These are phyloP conservation scores for Melanerpes aurifrons DNA, from an alignment of 2,113 vertebrate genomes.

Conservation along the genomic window DNA sequence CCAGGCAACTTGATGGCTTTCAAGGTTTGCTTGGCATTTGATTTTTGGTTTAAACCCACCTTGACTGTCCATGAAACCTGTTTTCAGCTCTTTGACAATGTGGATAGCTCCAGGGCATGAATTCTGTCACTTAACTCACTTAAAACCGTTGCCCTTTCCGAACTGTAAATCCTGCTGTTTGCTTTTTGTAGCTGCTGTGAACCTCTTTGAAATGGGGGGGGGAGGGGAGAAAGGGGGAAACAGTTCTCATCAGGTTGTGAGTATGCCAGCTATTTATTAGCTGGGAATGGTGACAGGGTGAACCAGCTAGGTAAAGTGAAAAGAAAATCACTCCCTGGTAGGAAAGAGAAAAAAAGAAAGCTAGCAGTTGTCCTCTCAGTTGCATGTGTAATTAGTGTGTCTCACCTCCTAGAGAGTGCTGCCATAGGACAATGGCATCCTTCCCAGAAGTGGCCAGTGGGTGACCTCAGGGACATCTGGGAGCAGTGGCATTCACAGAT, in stretches of 20 bases:
- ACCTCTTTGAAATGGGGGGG: neutral
- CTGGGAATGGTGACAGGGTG: neutral
- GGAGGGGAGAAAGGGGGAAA: neutral
- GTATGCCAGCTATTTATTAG: rapidly evolving
- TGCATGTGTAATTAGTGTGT: neutral
- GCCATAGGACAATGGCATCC: neutral
- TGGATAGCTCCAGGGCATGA: neutral
- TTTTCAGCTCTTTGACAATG: neutral
- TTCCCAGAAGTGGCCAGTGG: neutral
- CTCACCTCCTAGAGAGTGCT: neutral
- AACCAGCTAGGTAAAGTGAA: neutral
- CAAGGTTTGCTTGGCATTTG: neutral
- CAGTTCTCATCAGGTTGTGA: neutral
- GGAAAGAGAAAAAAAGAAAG: neutral
- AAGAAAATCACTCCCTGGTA: neutral
- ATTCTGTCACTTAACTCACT: neutral
- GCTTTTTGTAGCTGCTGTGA: conserved; percentile 15
- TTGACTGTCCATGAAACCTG: rapidly evolving
- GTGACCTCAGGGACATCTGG: neutral
- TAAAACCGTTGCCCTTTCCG: neutral
- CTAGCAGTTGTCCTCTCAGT: neutral
- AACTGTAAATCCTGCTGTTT: neutral
- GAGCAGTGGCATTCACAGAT: neutral
- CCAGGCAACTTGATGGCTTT: neutral
- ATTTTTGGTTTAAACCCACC: neutral